Conservation (phyloP, 2,797 vertebrate species). For the Atherinosoma microstoma region DNA sequence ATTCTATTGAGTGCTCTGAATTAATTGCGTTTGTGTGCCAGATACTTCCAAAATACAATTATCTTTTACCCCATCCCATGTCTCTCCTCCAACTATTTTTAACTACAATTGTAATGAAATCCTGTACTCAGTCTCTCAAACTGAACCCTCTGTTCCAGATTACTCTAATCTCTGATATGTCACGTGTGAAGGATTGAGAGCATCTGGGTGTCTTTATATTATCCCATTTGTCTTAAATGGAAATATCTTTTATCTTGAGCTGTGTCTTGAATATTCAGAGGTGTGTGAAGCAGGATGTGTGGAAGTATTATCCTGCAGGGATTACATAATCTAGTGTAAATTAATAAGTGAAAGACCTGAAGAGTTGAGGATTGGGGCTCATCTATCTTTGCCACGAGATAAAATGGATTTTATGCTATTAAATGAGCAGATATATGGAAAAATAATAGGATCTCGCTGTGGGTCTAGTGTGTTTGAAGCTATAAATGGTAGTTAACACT, state of each 20-base stretch:
- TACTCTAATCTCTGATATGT: conserved; percentile 58
- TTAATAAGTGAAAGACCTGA: conserved; percentile 5
- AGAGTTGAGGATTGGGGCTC: conserved; percentile 7
- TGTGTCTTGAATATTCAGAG: not conserved
- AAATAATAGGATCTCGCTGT: no score
- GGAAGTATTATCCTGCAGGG: conserved; percentile 13
- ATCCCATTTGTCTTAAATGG: not conserved
- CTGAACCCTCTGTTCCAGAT: conserved; percentile 55
- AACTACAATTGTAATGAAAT: conserved; percentile 46
- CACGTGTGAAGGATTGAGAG: conserved; percentile 9
- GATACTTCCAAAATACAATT: conserved; percentile 43
- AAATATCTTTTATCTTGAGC: conserved; percentile 19
- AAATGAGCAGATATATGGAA: not conserved
- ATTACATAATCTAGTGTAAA: conserved; percentile 23
- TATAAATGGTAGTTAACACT: no score
- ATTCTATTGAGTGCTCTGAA: not conserved
- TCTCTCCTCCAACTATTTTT: conserved; percentile 7
- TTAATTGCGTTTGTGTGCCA: conserved; percentile 22
- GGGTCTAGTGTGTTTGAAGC: no score
- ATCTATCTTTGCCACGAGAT: not conserved
- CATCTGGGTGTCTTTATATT: conserved; percentile 19
- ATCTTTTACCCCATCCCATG: conserved; percentile 12
- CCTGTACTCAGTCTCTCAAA: conserved; percentile 41
- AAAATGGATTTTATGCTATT: not conserved
- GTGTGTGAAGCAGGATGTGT: not conserved